Conservation (phyloP, 2,113 vertebrate species). For the Megaceryle maxima region DNA sequence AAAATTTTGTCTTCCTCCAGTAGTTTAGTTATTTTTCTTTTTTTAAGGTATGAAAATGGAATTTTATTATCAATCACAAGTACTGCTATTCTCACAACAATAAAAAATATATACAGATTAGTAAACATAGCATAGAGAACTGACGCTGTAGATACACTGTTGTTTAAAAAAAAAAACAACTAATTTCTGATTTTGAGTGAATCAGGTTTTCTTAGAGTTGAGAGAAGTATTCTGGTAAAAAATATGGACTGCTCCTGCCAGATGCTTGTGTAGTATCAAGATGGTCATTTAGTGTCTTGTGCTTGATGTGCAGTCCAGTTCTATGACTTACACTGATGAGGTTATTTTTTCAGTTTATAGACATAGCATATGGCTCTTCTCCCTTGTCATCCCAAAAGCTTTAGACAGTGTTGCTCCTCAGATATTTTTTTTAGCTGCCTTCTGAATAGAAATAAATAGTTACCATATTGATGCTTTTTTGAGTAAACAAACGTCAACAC, state of each 20-base stretch:
- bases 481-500: background rate
- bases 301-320: background rate
- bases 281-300: background rate
- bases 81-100: background rate
- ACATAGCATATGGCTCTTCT: background rate
- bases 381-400: background rate
- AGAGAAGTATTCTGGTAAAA: background rate
- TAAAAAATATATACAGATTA: background rate
- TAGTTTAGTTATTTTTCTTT: background rate
- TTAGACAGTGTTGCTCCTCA: background rate
- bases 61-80: background rate
- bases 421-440: background rate
- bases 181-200: background rate
- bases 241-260: background rate
- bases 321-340: background rate
- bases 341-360: background rate
- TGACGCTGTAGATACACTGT: background rate
- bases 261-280: background rate
- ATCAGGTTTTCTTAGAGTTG: accelerated
- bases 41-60: background rate
- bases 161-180: background rate
- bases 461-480: background rate
- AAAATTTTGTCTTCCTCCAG: background rate
- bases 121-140: background rate
- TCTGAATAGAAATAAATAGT: background rate